A percentile compares a stretch with the other conserved stretches of the same genome.
Conservation (phyloP, 2,113 vertebrate species). For the Athene cunicularia region DNA sequence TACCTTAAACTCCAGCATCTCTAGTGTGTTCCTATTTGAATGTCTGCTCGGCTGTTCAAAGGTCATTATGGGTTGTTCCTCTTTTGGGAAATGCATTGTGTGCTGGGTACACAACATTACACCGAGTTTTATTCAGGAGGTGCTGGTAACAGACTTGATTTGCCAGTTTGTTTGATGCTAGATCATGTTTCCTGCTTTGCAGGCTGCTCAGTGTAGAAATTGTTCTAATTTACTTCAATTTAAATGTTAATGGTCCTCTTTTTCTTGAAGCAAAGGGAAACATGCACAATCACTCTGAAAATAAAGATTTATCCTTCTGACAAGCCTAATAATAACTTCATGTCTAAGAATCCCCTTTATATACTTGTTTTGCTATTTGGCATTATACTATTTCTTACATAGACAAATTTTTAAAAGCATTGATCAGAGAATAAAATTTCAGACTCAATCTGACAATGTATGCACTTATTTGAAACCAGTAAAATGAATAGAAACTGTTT, state of each 20-base stretch:
- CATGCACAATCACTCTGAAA: conserved; percentile 4
- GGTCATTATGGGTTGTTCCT: not conserved
- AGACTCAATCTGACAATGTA: not conserved
- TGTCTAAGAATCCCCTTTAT: not conserved
- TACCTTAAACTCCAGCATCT: not conserved
- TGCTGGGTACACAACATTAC: conserved; percentile 26
- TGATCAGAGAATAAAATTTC: not conserved
- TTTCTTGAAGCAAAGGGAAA: conserved; percentile 3
- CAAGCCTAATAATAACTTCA: conserved; percentile 1
- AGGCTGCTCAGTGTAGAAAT: not conserved
- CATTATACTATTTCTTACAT: not conserved
- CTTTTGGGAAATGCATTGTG: not conserved
- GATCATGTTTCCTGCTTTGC: conserved; percentile 42
- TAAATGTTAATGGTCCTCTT: conserved; percentile 56
- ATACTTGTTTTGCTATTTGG: not conserved
- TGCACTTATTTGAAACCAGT: not conserved
- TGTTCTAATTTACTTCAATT: conserved; percentile 58
- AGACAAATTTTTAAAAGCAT: not conserved
- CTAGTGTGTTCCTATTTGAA: not conserved
- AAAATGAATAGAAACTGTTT: not conserved
- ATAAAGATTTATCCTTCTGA: conserved; percentile 27
- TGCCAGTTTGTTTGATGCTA: conserved; percentile 15
- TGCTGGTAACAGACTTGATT: conserved; percentile 44
- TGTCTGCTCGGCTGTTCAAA: not conserved
- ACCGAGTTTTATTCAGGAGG: not conserved